Evolutionary conservation across 2,888 invertebrate genomes (phyloP), one percentile per base, ranked within the genome.

Genomic region (Lacanobia oleracea): DNA sequence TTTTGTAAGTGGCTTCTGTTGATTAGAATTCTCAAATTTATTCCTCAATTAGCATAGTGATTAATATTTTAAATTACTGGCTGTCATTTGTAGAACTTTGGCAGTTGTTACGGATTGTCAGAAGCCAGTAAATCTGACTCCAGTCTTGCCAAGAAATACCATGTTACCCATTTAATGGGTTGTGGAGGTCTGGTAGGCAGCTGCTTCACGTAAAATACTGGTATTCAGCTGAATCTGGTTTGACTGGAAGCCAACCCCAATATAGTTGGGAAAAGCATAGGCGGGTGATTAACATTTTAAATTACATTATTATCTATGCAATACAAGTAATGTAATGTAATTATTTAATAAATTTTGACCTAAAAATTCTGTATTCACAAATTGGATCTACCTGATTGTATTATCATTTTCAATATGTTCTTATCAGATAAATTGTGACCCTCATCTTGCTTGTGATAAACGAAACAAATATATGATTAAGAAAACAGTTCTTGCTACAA

Each of bases 371-470:
- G 6, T 66, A 63, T 75, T 40, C 63, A 63, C n/a, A 43, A 68
- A 63, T 56, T 63, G 51, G 53, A 69, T 70, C 67, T 71, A 67
- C 27, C 50, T 67, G 71, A 67, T 81, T 71, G 48, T 71, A 60
- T 59, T 70, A 75, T 70, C 65, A 74, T 27, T 82, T 57, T 70
- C 75, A 67, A 69, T 80, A 74, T 57, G 53, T 51, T 51, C 45
- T 64, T 76, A 81, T 79, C 79, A 68, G 81, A 82, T 82, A 82
- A 75, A 76, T 65, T 45, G 54, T 75, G 70, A 66, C 66, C 71
- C 61, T 83, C 75, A 83, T 83, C 73, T 77, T 68, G 71, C 61
- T 63, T 75, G 57, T 59, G 78, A 82, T 78, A 78, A 75, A 67
- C 12, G 8, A 54, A 66, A 81, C 54, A 66, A 66, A 74, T 64